These are phyloP conservation scores for Anhinga rufa DNA, from an alignment of 2,113 vertebrate species.

Conservation along the genomic window DNA sequence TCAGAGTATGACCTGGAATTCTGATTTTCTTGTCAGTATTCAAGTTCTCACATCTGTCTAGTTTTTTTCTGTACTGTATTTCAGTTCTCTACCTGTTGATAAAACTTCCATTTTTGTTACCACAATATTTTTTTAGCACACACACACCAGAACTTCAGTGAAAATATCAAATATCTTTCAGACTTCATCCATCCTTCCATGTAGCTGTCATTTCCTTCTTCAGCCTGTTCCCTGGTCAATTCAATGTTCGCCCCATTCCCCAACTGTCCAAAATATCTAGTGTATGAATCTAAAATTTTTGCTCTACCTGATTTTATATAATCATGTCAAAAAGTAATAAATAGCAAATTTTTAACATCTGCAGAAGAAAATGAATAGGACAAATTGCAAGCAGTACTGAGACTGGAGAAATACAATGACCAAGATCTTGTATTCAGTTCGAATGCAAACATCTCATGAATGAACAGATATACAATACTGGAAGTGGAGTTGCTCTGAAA, in stretches of 20 bases:
- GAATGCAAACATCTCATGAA: not conserved
- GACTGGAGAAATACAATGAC: not conserved
- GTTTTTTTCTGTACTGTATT: not conserved
- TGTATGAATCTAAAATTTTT: not conserved
- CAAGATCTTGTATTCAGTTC: not conserved
- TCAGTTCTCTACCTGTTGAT: not conserved
- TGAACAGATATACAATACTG: not conserved
- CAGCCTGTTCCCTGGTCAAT: not conserved
- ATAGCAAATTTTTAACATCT: not conserved
- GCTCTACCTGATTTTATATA: not conserved
- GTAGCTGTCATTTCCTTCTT: not conserved
- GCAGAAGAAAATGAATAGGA: not conserved
- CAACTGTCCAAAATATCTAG: not conserved
- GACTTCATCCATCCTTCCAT: not conserved
- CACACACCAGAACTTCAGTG: not conserved
- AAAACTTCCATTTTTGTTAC: not conserved
- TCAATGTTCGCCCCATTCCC: not conserved
- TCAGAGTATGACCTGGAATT: not conserved
- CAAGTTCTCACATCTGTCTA: not conserved
- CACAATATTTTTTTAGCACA: not conserved
- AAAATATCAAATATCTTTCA: not conserved
- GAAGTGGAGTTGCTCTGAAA: not conserved
- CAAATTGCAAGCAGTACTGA: not conserved
- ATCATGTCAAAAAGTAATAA: not conserved
- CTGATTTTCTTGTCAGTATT: not conserved